Evolutionary conservation across 1,140 invertebrate species (phyloP).

Genomic region (Magallana ariakensis): DNA sequence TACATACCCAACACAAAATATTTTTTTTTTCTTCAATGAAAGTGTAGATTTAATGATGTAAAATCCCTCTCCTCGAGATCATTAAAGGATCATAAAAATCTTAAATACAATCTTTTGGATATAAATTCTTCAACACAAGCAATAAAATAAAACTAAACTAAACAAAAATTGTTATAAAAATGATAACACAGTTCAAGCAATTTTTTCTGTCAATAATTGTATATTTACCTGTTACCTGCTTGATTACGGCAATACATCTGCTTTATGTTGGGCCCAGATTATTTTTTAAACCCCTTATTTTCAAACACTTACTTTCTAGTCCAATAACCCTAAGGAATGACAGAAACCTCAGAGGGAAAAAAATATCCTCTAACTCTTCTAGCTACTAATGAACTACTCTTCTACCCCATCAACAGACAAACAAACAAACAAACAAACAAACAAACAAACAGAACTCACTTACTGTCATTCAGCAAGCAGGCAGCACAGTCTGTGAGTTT

Average conservation of each 20-base stretch:
- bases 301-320: neutral
- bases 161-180: too few relatives aligned
- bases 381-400: neutral
- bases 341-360: neutral
- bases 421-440: slow-evolving; percentile 7
- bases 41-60: too few relatives aligned
- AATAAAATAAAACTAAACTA: too few relatives aligned
- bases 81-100: too few relatives aligned
- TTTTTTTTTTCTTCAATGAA: too few relatives aligned
- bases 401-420: neutral
- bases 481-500: neutral
- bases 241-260: neutral
- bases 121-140: too few relatives aligned
- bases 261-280: neutral
- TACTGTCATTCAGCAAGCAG: neutral
- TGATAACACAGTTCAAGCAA: too few relatives aligned
- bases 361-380: neutral
- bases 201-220: neutral
- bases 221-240: slow-evolving; percentile 16
- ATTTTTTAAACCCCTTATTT: neutral
- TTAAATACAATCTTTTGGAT: too few relatives aligned
- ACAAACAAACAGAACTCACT: slow-evolving; percentile 12
- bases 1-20: too few relatives aligned
- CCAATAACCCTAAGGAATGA: slow-evolving; percentile 2
- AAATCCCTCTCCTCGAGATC: too few relatives aligned